Conservation (phyloP, 35 echinoderm and acorn worm species). For the Apostichopus japonicus region DNA sequence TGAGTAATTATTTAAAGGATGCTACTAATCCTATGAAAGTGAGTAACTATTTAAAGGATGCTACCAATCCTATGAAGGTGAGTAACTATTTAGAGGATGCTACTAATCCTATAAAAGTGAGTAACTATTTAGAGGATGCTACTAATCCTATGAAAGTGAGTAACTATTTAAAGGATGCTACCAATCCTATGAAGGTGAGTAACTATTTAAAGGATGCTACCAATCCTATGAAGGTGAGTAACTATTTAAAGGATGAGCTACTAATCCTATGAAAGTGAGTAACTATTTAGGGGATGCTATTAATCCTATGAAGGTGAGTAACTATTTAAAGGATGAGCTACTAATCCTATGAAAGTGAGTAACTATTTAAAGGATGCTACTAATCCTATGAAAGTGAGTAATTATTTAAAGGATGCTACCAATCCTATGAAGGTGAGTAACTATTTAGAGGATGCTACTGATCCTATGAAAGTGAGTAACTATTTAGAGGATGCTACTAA, state of each 20-base stretch:
- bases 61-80: slow-evolving; percentile 52
- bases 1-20: neutral
- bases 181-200: slow-evolving; percentile 56
- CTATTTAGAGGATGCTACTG: neutral
- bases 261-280: slow-evolving; percentile 61
- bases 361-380: neutral
- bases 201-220: neutral
- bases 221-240: slow-evolving; percentile 56
- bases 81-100: neutral
- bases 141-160: slow-evolving; percentile 60
- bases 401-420: neutral
- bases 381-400: slow-evolving; percentile 58
- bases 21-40: slow-evolving; percentile 57
- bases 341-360: slow-evolving; percentile 61
- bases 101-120: slow-evolving; percentile 58
- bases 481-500: neutral
- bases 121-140: neutral
- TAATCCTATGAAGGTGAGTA: slow-evolving; percentile 58
- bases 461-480: slow-evolving; percentile 56
- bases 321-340: neutral
- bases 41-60: neutral
- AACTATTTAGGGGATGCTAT: neutral
- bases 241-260: neutral
- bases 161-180: neutral
- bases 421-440: slow-evolving; percentile 57